Evolutionary conservation across 2,888 invertebrate genomes (phyloP).

Genomic region (Meta bourneti): DNA sequence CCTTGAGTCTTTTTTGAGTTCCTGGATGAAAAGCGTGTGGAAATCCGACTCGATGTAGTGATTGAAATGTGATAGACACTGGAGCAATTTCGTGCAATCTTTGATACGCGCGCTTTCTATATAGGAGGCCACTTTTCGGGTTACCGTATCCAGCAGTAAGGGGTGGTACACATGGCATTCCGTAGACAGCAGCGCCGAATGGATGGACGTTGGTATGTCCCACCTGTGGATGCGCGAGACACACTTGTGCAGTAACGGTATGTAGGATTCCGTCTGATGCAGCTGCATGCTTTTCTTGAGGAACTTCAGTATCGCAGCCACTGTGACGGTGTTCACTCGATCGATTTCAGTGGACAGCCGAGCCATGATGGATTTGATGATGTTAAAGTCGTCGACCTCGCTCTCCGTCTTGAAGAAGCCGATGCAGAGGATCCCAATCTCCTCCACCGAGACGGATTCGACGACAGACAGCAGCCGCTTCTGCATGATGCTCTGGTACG

Average conservation of each 20-base stretch:
- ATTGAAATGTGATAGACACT: conserved; percentile 40
- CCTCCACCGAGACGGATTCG: conserved; percentile 32
- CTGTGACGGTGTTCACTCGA: conserved; percentile 4
- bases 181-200: conserved; percentile 48
- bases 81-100: conserved; percentile 57
- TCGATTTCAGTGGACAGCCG: conserved; percentile 5
- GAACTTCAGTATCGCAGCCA: conserved; percentile 60
- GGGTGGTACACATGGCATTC: conserved; percentile 64
- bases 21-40: conserved; percentile 3
- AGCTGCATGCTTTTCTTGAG: conserved; percentile 50
- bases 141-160: conserved; percentile 39
- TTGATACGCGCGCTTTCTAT: conserved; percentile 50
- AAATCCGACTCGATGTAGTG: conserved; percentile 34
- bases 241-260: conserved; percentile 33
- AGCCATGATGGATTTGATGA: conserved; percentile 22
- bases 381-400: conserved; percentile 18
- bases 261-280: conserved; percentile 10
- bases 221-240: not conserved
- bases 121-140: conserved; percentile 15
- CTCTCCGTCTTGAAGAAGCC: conserved; percentile 66
- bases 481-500: conserved; percentile 7
- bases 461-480: conserved; percentile 17
- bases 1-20: conserved; percentile 30
- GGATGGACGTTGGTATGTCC: conserved; percentile 50
- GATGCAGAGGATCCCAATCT: conserved; percentile 61